Conservation (phyloP, 1,140 invertebrate genomes). For the Magallana ariakensis region DNA sequence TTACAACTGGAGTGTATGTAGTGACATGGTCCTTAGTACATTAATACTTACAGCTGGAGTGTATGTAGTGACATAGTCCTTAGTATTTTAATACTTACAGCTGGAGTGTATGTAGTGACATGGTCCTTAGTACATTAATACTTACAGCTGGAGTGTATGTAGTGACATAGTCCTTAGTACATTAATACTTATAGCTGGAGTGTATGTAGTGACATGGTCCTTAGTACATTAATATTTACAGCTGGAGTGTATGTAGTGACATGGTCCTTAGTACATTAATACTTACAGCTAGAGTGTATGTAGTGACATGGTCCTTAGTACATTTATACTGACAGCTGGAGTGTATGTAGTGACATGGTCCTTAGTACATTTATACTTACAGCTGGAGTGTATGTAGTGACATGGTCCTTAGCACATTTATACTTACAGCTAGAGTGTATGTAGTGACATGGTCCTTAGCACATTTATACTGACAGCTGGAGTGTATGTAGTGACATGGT, state of each 20-base stretch:
- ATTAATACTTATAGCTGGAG: constrained; percentile 86
- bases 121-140: constrained; percentile 31
- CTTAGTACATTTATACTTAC: constrained; percentile 80
- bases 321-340: too few relatives aligned
- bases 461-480: neutral
- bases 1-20: neutral
- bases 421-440: constrained; percentile 88
- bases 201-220: constrained; percentile 86
- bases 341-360: neutral
- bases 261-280: neutral
- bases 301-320: constrained; percentile 83
- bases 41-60: constrained; percentile 86
- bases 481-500: neutral
- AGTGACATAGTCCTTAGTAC: constrained; percentile 82
- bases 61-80: constrained; percentile 86
- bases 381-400: constrained; percentile 90
- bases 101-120: neutral
- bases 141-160: constrained; percentile 90
- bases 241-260: neutral
- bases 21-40: neutral
- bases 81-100: neutral
- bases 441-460: constrained; percentile 84
- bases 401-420: constrained; percentile 78
- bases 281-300: constrained; percentile 89
- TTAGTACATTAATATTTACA: neutral